phyloP scores from a whole-genome alignment of 2,888 invertebrate species.

The Bombylius major region DNA sequence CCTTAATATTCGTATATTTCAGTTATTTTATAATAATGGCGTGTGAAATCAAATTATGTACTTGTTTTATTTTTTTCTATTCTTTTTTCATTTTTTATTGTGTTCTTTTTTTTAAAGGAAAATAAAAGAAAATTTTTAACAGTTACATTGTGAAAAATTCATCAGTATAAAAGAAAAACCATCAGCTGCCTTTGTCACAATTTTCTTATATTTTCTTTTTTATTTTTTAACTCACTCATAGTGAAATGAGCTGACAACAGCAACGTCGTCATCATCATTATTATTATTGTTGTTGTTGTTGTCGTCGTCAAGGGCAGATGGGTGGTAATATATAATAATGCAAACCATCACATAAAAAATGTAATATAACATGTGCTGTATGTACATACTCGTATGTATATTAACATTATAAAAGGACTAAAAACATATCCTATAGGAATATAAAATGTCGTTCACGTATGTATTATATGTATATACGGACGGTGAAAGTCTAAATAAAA shows the following conservation, averaged over 20 bases:
- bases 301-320: conserved; percentile 5
- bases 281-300: too few species aligned
- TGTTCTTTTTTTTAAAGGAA: too few species aligned
- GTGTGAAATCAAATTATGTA: not conserved
- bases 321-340: conserved; percentile 2
- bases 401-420: not conserved
- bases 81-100: too few species aligned
- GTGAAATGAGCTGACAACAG: conserved; percentile 9
- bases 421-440: not conserved
- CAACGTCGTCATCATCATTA: not conserved
- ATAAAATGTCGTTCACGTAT: too few species aligned
- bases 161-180: conserved; percentile 1
- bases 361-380: not conserved
- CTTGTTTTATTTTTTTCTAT: too few species aligned
- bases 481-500: not conserved
- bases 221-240: not conserved
- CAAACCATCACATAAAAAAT: not conserved
- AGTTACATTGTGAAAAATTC: not conserved
- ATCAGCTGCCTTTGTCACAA: conserved; percentile 7
- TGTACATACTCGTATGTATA: too few species aligned
- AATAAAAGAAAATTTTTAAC: too few species aligned
- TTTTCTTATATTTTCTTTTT: conserved; percentile 1
- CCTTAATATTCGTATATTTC: not conserved
- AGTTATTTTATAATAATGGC: not conserved
- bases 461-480: not conserved